These are phyloP conservation scores for Tragulus kanchil DNA, from an alignment of 2,113 vertebrate species.

Conservation along the genomic window DNA sequence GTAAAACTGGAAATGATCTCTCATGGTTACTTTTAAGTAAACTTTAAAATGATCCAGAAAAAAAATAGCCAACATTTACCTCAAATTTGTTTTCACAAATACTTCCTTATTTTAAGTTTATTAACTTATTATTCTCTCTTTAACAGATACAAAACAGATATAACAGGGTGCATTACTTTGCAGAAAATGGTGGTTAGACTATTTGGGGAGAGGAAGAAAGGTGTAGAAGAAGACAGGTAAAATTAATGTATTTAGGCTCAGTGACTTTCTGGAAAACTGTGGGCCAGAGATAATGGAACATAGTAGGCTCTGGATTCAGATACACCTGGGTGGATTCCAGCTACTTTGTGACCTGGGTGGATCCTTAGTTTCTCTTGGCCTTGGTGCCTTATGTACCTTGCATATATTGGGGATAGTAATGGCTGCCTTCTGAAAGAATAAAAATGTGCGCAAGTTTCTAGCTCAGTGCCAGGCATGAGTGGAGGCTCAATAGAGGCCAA, in stretches of 20 bases:
- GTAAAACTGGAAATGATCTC: neutral
- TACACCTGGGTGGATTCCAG: neutral
- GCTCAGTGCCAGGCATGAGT: neutral
- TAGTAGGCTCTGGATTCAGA: neutral
- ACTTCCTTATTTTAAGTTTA: slow-evolving; percentile 28
- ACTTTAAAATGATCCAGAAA: slow-evolving; percentile 1
- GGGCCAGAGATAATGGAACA: neutral
- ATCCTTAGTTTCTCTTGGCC: neutral
- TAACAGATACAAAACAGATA: neutral
- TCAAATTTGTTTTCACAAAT: neutral
- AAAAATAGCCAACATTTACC: neutral
- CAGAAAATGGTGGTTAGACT: neutral
- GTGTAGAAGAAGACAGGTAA: neutral
- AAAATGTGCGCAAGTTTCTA: neutral
- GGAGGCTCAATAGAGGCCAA: neutral
- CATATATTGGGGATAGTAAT: neutral
- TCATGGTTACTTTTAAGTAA: neutral
- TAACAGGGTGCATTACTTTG: neutral
- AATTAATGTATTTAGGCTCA: neutral
- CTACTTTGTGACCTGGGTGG: neutral
- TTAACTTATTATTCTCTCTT: neutral
- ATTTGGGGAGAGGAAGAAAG: neutral
- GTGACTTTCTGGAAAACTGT: neutral
- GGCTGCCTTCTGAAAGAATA: neutral
- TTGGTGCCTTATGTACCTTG: neutral